Evolutionary conservation across 2,797 vertebrate species (phyloP), one percentile per base, ranked within the genome.

Genomic region (Pipistrellus pipistrellus): DNA sequence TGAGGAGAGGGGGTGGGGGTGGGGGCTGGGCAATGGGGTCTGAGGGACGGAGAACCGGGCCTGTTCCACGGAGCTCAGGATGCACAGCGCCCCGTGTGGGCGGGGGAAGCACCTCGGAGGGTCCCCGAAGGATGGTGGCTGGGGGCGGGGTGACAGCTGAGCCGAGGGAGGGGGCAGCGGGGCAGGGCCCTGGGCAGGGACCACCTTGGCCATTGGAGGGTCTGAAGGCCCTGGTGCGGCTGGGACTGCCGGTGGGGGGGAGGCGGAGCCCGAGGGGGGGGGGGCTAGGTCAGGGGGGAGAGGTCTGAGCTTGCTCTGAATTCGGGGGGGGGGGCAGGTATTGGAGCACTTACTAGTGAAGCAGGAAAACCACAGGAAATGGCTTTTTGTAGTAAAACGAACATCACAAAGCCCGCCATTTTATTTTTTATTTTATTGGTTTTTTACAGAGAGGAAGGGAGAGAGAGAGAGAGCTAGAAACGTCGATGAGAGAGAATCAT

Each of bases 261-360:
- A 8, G 7, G 44, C 18, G 23, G 11, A 1, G 35, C 21, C 2
- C 6, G 4, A 38, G 0, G 8, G 3, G n/a, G 3, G n/a, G 9
- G 0, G 6, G 4, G 62, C 32, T 64, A 6, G 44, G 4, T 7
- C 11, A 17, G 35, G 17, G 9, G 38, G 27, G 18, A 48, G 35
- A 12, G 13, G 32, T 9, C 12, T 21, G 69, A n/a, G 14, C 35
- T 10, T 1, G 21, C 23, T 38, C 46, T 8, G 32, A 21, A 17
- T 15, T 5, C 10, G 57, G 57, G 51, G 44, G 44, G 10, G 44
- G 44, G 44, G 44, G 44, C 8, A 44, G 5, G 0, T 7, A 2
- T 6, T 30, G 2, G 27, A 8, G 35, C 32, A 17, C 32, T 53
- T 5, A 27, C 57, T 30, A 62, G 57, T 1, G 32, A 21, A 9